phyloP scores from a whole-genome alignment of 2,888 invertebrate species.

The Leptopilina drosophilae region DNA sequence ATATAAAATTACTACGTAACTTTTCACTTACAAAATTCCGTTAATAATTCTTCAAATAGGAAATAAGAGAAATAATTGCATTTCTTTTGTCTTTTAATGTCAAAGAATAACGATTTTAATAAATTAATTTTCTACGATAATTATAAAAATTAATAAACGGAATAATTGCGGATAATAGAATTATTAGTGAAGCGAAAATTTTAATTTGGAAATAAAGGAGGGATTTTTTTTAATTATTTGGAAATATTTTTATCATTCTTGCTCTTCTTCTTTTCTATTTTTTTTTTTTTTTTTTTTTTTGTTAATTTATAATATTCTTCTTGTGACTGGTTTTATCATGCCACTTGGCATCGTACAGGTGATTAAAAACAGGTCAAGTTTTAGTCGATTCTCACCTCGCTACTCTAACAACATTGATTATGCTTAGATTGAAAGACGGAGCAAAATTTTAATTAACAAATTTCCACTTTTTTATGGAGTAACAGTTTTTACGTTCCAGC shows the following conservation, averaged over 20 bases:
- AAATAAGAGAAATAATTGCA: too few relatives aligned
- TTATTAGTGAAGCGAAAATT: too few relatives aligned
- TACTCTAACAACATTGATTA: conserved; percentile 31
- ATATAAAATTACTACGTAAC: too few relatives aligned
- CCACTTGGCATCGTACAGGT: conserved; percentile 21
- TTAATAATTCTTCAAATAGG: too few relatives aligned
- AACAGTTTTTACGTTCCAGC: too few relatives aligned
- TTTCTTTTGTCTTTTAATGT: too few relatives aligned
- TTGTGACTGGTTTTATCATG: conserved; percentile 38
- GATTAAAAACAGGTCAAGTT: conserved; percentile 39
- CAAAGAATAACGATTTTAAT: too few relatives aligned
- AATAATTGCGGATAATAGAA: background rate
- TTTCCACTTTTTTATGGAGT: background rate
- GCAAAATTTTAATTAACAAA: background rate
- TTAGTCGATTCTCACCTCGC: conserved; percentile 24
- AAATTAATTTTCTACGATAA: too few relatives aligned
- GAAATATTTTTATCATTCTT: background rate
- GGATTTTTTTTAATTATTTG: background rate
- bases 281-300: conserved; percentile 20
- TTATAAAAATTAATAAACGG: too few relatives aligned
- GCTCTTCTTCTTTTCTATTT: too few relatives aligned
- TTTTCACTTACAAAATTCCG: too few relatives aligned
- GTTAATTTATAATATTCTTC: conserved; percentile 33
- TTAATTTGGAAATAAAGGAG: too few relatives aligned
- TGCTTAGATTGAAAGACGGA: background rate